Evolutionary conservation across 2,113 vertebrate genomes (phyloP).

Genomic region (Platysternon megacephalum): DNA sequence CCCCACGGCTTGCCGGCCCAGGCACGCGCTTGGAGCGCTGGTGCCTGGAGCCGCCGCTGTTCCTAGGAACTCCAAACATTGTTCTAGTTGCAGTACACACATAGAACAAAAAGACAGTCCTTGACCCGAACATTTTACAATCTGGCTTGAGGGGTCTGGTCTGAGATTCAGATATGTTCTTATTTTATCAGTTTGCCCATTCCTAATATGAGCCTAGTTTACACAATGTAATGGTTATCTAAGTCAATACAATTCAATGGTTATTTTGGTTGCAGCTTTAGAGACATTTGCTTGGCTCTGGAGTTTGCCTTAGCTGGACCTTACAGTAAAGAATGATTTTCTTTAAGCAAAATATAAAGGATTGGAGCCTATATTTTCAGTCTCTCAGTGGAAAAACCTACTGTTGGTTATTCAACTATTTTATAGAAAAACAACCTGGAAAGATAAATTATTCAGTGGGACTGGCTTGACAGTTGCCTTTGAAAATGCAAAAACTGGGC

Average conservation of each 20-base stretch:
- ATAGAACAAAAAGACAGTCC: background rate
- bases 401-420: background rate
- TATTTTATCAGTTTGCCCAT: background rate
- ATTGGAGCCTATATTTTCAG: background rate
- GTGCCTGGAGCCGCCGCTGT: too few relatives aligned
- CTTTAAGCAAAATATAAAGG: background rate
- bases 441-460: background rate
- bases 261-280: background rate
- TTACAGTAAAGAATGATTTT: background rate
- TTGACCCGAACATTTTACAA: background rate
- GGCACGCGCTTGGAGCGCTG: too few relatives aligned
- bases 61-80: background rate
- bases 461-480: background rate
- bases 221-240: background rate
- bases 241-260: background rate
- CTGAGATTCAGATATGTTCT: background rate
- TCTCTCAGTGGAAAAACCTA: background rate
- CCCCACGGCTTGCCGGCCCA: too few relatives aligned
- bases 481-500: background rate
- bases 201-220: background rate
- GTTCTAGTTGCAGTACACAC: background rate
- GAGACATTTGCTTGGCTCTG: background rate
- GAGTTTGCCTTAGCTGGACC: background rate
- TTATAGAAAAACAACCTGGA: background rate
- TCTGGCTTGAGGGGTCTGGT: background rate